Base-by-base conservation (phyloP, 1,140 invertebrate genomes). In the Eriocheir sinensis region DNA sequence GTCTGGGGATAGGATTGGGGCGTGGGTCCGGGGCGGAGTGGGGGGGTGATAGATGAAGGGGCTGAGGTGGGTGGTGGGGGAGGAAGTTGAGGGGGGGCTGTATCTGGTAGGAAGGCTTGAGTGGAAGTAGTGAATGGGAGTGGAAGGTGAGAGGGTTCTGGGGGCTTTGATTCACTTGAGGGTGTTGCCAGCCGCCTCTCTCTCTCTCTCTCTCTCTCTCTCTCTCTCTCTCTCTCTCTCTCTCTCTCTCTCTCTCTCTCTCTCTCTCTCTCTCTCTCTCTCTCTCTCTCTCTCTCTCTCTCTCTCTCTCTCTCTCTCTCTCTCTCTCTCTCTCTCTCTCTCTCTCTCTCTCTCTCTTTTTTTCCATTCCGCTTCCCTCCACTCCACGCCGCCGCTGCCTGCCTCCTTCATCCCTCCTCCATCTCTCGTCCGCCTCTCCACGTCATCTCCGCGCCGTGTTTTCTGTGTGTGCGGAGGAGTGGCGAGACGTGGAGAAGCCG, bases 221-320 rank as follows among this genome's bases (percentile, higher is more conserved):
- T 81, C 80, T 27, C 80, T 30, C 9, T 8, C 79, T 30, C 27
- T 30, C 27, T 81, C 79, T 81, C 27, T 27, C 27, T 6, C 27
- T 34, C 79, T n/a, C 79, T 81, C 15, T 15, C 44, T 27, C 8
- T 81, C 80, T n/a, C 80, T 81, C n/a, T n/a, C 80, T n/a, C n/a
- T 81, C 80, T n/a, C 80, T 81, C n/a, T n/a, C 80, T n/a, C n/a
- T 81, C 80, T n/a, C 80, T 81, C n/a, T n/a, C 80, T n/a, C 27
- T n/a, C 32, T 27, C 80, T 81, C 80, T 32, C 32, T 3, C 34
- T 85, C 8, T 34, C 15, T 85, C 34, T 32, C 12, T 32, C 34
- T 27, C 34, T 12, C 12, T n/a, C n/a, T 15, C 32, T n/a, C 32
- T 15, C 34, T n/a, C 32, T 15, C 34, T 34, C 32, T n/a, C 32